Conservation (phyloP, 1,140 invertebrate genomes). For the Antheraea pernyi region DNA sequence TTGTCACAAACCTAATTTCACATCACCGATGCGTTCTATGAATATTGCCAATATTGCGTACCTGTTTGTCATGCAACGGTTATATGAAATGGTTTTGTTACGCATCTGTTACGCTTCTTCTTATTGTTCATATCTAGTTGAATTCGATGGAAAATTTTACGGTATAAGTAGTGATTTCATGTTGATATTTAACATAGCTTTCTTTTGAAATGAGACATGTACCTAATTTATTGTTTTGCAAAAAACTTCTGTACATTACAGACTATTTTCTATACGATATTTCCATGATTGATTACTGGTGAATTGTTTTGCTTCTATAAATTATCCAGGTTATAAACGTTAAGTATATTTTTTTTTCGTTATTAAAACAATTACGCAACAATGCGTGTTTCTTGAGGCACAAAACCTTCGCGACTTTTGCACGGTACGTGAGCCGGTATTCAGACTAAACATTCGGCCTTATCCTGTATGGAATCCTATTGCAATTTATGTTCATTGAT, state of each 20-base stretch:
- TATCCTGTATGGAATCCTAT: slow-evolving; percentile 67
- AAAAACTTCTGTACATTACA: too few relatives aligned
- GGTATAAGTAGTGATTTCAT: too few relatives aligned
- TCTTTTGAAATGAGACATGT: too few relatives aligned
- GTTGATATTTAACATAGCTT: too few relatives aligned
- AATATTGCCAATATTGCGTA: slow-evolving; percentile 49
- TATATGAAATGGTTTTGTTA: slow-evolving; percentile 30
- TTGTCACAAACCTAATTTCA: slow-evolving; percentile 37
- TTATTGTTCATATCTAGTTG: slow-evolving; percentile 34
- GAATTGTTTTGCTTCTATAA: too few relatives aligned
- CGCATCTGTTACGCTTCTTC: slow-evolving; percentile 32
- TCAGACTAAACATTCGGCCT: slow-evolving; percentile 53
- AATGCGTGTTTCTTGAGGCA: slow-evolving; percentile 32
- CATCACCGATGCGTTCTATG: slow-evolving; percentile 39
- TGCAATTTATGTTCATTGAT: slow-evolving; percentile 75
- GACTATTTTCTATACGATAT: too few relatives aligned
- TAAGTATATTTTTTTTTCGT: too few relatives aligned
- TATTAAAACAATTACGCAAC: not conserved
- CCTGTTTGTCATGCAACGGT: slow-evolving; percentile 48
- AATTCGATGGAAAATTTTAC: slow-evolving; percentile 14
- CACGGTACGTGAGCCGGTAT: slow-evolving; percentile 37
- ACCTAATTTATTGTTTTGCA: too few relatives aligned
- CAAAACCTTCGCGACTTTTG: slow-evolving; percentile 62
- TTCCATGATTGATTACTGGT: too few relatives aligned
- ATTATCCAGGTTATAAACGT: too few relatives aligned